These are phyloP conservation scores for Colistium nudipinnis DNA, from an alignment of 2,113 vertebrate genomes.

Conservation along the genomic window DNA sequence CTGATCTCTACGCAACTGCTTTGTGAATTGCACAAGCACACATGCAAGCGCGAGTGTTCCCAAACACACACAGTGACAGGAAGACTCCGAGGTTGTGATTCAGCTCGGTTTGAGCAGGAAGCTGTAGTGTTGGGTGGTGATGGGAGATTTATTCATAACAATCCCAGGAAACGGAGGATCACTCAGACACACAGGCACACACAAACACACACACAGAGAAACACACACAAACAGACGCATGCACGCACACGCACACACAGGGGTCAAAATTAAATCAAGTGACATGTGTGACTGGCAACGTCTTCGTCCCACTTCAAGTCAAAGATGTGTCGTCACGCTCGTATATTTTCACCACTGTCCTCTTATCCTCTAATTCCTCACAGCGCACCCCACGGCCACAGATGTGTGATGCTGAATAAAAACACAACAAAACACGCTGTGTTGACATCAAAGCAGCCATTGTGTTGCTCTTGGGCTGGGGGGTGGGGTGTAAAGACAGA, in stretches of 20 bases:
- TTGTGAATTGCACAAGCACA: conserved; percentile 39
- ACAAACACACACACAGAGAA: no score
- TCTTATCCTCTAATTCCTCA: conserved; percentile 15
- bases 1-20: conserved; percentile 56
- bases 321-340: no score
- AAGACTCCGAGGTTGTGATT: not conserved
- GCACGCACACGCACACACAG: no score
- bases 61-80: conserved; percentile 2
- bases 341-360: not conserved
- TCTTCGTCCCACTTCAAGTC: no score
- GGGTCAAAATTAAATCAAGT: no score
- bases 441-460: not conserved
- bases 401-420: conserved; percentile 7
- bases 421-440: conserved; percentile 14
- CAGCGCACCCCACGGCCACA: conserved; percentile 19
- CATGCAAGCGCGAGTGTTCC: conserved; percentile 20
- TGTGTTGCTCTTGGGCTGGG: no score
- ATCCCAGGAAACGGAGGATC: no score
- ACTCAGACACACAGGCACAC: no score
- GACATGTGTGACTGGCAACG: no score
- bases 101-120: not conserved
- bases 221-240: no score
- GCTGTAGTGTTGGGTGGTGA: not conserved
- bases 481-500: not conserved
- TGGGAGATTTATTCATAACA: not conserved